Base-by-base conservation (phyloP, 2,888 invertebrate species). In the Hesperia comma region DNA sequence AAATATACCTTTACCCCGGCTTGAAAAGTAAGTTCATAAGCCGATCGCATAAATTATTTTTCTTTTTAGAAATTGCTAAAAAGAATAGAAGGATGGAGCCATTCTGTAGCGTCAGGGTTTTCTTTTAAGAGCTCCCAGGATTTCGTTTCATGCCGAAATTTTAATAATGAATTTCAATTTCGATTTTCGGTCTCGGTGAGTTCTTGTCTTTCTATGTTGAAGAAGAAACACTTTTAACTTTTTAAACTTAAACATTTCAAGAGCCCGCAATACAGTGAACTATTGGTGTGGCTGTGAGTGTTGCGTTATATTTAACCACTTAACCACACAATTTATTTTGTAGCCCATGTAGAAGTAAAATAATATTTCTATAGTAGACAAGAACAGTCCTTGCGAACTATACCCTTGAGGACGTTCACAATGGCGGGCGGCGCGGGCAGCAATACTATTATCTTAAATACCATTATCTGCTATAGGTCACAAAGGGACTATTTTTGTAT, bases 381-480 rank as follows among this genome's bases (percentile, higher is more conserved):
- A 37, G 10, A 37, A 37, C 26, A 41, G n/a, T 15, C 21, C 61
- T 61, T 41, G 15, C 26, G 19, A 63, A 63, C 14, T 8, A 33
- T 17, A 40, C 62, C 55, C 62, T n/a, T 0, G 54, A 43, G 55
- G 32, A 55, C 43, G 46, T 55, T 63, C 43, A 10, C 37, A 54
- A 37, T 17, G 43, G 15, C 43, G 43, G 43, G 17, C 17, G 8
- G 15, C 43, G 43, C 43, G 15, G 15, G 8, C 41, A 14, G 17
- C 2, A 46, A 46, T 12, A 26, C 61, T 53, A 32, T 63, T 63
- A 63, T 46, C 55, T 46, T 55, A 63, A 63, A 33, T 63, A 43
- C 41, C 51, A 55, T 43, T 46, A 55, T 26, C 33, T 33, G 55
- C 40, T 55, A 63, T 46, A 19, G 54, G 43, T 63, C 55, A 54